Conservation (phyloP, 2,888 invertebrate species). For the Synanthedon andrenaeformis region DNA sequence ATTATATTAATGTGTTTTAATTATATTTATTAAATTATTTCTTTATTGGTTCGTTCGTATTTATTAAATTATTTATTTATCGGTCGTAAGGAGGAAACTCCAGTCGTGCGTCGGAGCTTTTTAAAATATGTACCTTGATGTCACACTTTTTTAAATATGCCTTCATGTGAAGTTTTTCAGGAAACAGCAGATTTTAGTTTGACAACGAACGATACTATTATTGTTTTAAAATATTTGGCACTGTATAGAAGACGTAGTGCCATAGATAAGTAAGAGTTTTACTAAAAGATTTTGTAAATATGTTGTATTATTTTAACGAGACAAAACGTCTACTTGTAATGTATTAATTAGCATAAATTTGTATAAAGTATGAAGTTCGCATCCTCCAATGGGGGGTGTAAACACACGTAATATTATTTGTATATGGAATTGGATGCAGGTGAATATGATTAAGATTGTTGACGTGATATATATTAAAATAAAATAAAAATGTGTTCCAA, state of each 20-base stretch:
- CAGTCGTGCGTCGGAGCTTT: no score
- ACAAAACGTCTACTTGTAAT: slow-evolving; percentile 23
- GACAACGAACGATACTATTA: no score
- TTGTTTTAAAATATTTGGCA: slow-evolving; percentile 8
- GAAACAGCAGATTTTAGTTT: no score
- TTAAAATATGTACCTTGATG: no score
- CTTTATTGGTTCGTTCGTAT: no score
- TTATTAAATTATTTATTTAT: no score
- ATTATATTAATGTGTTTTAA: no score
- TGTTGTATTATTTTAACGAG: slow-evolving; percentile 35
- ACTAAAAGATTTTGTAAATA: slow-evolving; percentile 53
- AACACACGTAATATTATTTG: slow-evolving; percentile 33
- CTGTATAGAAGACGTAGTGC: slow-evolving; percentile 44
- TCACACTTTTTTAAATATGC: no score
- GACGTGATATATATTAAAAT: slow-evolving; percentile 18
- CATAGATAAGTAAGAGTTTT: slow-evolving; percentile 37
- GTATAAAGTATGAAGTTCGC: slow-evolving; percentile 34
- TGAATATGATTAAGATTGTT: slow-evolving; percentile 54
- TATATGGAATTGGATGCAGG: slow-evolving; percentile 42
- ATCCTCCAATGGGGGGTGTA: slow-evolving; percentile 26
- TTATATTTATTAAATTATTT: no score
- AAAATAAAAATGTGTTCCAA: slow-evolving; percentile 38
- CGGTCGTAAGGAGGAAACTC: no score
- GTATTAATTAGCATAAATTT: slow-evolving; percentile 25
- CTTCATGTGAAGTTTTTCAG: no score